Base-by-base conservation (phyloP, 1,140 invertebrate species). In the Lerema accius region DNA sequence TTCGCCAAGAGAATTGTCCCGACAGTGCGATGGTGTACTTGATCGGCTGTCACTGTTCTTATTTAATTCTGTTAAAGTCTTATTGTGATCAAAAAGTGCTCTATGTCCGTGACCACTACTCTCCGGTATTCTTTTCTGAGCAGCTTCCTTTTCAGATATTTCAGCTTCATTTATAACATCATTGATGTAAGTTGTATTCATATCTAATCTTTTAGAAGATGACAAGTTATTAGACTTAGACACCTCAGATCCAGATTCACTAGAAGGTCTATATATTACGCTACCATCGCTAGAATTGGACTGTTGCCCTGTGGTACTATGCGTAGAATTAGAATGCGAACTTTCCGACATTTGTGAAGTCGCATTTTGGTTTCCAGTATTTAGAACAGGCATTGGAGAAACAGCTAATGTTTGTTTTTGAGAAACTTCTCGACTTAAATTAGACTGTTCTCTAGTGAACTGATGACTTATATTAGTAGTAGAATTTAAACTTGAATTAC, bases 351-450 rank as follows among this genome's bases (percentile, higher is more conserved):
- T 89, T 65, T 91, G 89, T 4, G 86, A 91, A 49, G 78, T 78
- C 69, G 84, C 81, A 80, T 89, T 90, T 83, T 84, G 81, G 74
- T 75, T 87, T 17, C 66, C 74, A 58, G 62, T 46, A 66, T 76
- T 81, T 10, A 81, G 26, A 11, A 88, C 93, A 17, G 93, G 94
- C 93, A 96, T 96, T 0, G 95, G 95, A 14, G 95, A 96, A 13
- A 96, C 95, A 7, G 95, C 95, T 9, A 96, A 92, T 0, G 93
- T 93, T 73, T 94, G 89, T 83, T 93, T 92, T 71, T 92, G 91
- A 58, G 76, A 76, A 43, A 86, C 75, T 73, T 92, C 91, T 76
- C 91, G 91, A 67, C 83, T 86, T 74, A 92, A 78, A 80, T 89
- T 91, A 43, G 91, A 91, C 59, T 90, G 87, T 79, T 92, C 91